Percentiles rank a stretch among this genome's conserved stretches.
phyloP scores from a whole-genome alignment of 2,888 invertebrate genomes.

The Gasteruption jaculator region DNA sequence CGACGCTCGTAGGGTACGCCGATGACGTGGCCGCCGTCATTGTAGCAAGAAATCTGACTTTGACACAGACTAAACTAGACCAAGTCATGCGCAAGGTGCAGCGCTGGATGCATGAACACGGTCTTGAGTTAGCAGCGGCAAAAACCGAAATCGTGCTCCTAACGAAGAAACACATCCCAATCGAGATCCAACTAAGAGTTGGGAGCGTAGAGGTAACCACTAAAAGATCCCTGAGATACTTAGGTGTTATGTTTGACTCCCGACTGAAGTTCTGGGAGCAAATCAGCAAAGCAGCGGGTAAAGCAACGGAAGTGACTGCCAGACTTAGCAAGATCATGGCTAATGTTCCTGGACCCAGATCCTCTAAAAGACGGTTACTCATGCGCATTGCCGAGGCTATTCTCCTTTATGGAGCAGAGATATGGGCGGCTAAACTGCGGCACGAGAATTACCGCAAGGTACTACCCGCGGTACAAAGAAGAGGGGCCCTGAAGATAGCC shows the following conservation, averaged over 20 bases:
- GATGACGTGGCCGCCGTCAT: conserved; percentile 21
- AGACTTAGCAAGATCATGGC: conserved; percentile 12
- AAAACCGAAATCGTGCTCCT: conserved; percentile 23
- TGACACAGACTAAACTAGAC: background rate
- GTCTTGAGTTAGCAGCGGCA: conserved; percentile 15
- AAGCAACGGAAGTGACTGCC: conserved; percentile 20
- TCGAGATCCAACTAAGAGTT: conserved; percentile 11
- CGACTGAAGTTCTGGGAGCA: conserved; percentile 21
- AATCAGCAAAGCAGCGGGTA: conserved; percentile 12
- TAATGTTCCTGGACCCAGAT: conserved; percentile 14
- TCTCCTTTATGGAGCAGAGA: conserved; percentile 24
- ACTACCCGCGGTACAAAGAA: conserved; percentile 21
- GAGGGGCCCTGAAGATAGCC: conserved; percentile 18
- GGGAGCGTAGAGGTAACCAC: conserved; percentile 7
- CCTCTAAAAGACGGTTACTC: conserved; percentile 18
- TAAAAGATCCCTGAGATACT: conserved; percentile 19
- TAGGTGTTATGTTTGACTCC: conserved; percentile 24
- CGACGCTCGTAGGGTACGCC: conserved; percentile 18
- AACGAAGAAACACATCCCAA: conserved; percentile 18
- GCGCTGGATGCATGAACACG: background rate
- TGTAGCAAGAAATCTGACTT: background rate
- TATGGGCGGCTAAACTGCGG: conserved; percentile 21
- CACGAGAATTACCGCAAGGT: conserved; percentile 19
- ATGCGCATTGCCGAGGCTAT: conserved; percentile 22
- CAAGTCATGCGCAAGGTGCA: background rate